Conservation (phyloP, 2,797 vertebrate species). For the Poeciliopsis gracilis region DNA sequence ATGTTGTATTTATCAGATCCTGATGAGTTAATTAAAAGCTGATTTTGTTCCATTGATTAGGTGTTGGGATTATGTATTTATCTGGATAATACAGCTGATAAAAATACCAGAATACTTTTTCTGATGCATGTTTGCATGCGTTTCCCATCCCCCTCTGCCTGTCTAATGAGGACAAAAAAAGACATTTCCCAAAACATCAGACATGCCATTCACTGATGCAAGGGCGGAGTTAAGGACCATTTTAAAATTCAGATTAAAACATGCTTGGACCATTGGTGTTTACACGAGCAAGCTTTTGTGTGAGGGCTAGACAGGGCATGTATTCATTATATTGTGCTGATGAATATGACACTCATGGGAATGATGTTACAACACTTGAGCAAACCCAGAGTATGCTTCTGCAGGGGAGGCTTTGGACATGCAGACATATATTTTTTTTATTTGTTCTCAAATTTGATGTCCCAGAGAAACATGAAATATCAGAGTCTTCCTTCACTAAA, state of each 20-base stretch:
- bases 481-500: not conserved
- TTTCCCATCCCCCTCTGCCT: not conserved
- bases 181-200: not conserved
- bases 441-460: not conserved
- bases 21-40: constrained; percentile 19
- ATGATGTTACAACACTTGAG: constrained; percentile 12
- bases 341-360: constrained; percentile 11
- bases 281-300: not conserved
- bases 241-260: not conserved
- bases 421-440: not conserved
- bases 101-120: constrained; percentile 21
- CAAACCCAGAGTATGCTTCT: not conserved
- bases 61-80: constrained; percentile 1
- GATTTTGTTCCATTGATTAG: constrained; percentile 5
- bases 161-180: constrained; percentile 6
- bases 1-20: constrained; percentile 24
- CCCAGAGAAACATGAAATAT: constrained; percentile 1
- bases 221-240: not conserved
- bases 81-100: not conserved
- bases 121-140: not conserved
- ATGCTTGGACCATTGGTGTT: not conserved
- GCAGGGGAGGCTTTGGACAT: not conserved
- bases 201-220: not conserved
- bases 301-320: not conserved
- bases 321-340: not conserved